Percentiles rank a stretch among this genome's conserved stretches.
Evolutionary conservation across 2,888 invertebrate species (phyloP).

Genomic region (Hemicrepidius hirtus): DNA sequence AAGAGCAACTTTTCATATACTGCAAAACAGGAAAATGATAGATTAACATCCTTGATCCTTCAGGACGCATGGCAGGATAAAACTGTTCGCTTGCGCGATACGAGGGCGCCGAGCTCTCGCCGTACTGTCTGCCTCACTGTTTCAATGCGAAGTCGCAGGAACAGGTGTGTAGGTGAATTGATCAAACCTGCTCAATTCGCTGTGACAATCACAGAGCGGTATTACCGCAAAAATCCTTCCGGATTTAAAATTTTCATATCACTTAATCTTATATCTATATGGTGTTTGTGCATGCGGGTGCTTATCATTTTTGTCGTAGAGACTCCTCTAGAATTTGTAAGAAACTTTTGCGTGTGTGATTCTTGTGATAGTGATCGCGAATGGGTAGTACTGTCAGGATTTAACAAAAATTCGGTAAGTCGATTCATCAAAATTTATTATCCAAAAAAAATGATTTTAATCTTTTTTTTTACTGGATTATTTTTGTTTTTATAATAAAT

Average conservation of each 20-base stretch:
- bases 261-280: background rate
- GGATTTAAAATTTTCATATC: constrained; percentile 9
- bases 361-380: constrained; percentile 21
- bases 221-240: constrained; percentile 25
- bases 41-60: constrained; percentile 45
- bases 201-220: constrained; percentile 43
- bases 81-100: constrained; percentile 47
- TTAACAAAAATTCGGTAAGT: constrained; percentile 20
- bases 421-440: background rate
- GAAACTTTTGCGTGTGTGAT: constrained; percentile 31
- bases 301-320: constrained; percentile 21
- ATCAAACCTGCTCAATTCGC: constrained; percentile 38
- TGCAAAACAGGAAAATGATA: constrained; percentile 39
- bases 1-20: constrained; percentile 34
- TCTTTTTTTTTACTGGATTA: no score
- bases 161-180: constrained; percentile 41
- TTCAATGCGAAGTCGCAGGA: constrained; percentile 39
- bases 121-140: constrained; percentile 44
- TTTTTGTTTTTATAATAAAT: no score
- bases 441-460: no score
- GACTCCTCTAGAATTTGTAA: constrained; percentile 17
- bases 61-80: constrained; percentile 50
- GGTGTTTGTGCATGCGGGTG: constrained; percentile 20
- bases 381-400: constrained; percentile 23
- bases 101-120: constrained; percentile 36